Evolutionary conservation across 2,113 vertebrate genomes (phyloP), one percentile per base, ranked within the genome.

Genomic region (Tychaedon coryphoeus): DNA sequence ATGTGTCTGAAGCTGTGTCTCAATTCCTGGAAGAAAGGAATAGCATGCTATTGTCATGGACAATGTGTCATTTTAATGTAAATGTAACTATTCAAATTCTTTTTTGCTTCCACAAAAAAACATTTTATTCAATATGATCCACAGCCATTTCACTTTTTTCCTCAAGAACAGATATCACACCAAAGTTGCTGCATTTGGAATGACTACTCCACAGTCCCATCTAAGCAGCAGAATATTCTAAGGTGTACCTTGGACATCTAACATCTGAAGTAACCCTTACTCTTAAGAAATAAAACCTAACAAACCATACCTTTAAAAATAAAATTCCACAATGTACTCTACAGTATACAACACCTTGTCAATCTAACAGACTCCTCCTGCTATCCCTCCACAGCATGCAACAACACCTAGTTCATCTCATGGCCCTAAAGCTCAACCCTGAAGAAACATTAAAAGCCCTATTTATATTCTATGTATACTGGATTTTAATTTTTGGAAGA

Each of bases 401-500:
- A n/a, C 14, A 56, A n/a, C 14, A 56, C 19, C 45, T 70, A 66
- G 33, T 7, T 62, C 24, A 14, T 66, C 7, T 29, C 19, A 31
- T 6, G 15, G 33, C 29, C 33, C n/a, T 58, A 83, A 75, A 79
- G 14, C 26, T 94, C 38, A 83, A 3, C 6, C 33, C 71, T 54
- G n/a, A 57, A 74, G 51, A 90, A 73, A 56, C 58, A 60, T 62
- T 74, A 51, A 58, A 66, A 12, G 12, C 11, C 23, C 28, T 73
- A 9, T 80, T 86, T 93, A 28, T 62, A 73, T 31, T 77, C 47
- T 50, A 1, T 15, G 13, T 43, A 47, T 34, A 71, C 19, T 50
- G 57, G 26, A 51, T 86, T 94, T 86, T 74, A 90, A 66, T 62
- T 77, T 86, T 97, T 88, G 58, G 50, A 93, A 90, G 58, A 70